Evolutionary conservation across 2,888 invertebrate genomes (phyloP).

Genomic region (Perizoma flavofasciatum): DNA sequence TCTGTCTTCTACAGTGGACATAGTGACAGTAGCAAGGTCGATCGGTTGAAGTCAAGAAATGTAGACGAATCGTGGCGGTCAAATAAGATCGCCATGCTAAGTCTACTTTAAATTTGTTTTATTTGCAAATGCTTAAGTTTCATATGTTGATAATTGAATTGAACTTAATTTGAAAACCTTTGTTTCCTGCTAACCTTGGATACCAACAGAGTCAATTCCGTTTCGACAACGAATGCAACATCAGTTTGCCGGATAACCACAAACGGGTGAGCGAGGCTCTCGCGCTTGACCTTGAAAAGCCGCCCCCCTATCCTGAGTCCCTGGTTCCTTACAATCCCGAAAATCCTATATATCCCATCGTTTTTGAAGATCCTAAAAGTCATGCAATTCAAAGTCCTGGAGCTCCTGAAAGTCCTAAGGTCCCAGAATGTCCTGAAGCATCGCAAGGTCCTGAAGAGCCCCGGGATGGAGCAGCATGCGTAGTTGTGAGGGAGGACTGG

Average conservation of each 20-base stretch:
- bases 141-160: neutral
- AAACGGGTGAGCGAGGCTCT: slow-evolving; percentile 95
- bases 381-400: slow-evolving; percentile 28
- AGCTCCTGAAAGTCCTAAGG: slow-evolving; percentile 28
- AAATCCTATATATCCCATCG: slow-evolving; percentile 11
- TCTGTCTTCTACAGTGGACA: too few species aligned
- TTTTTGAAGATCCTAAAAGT: slow-evolving; percentile 10
- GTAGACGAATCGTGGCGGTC: too few species aligned
- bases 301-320: slow-evolving; percentile 44
- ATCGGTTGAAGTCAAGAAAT: too few species aligned
- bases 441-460: slow-evolving; percentile 64
- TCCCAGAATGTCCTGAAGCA: slow-evolving; percentile 49
- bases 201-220: slow-evolving; percentile 97
- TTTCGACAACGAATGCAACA: slow-evolving; percentile 99
- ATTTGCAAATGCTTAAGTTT: slow-evolving; percentile 62
- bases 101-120: too few species aligned
- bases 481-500: slow-evolving; percentile 77
- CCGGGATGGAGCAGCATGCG: slow-evolving; percentile 64
- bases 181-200: slow-evolving; percentile 71
- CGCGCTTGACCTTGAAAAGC: slow-evolving; percentile 68
- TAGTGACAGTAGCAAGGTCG: too few species aligned
- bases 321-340: slow-evolving; percentile 23
- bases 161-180: slow-evolving; percentile 30
- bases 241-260: slow-evolving; percentile 98
- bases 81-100: too few species aligned